These are phyloP conservation scores for Resseliella maxima DNA, from an alignment of 2,888 invertebrate genomes.

Conservation along the genomic window DNA sequence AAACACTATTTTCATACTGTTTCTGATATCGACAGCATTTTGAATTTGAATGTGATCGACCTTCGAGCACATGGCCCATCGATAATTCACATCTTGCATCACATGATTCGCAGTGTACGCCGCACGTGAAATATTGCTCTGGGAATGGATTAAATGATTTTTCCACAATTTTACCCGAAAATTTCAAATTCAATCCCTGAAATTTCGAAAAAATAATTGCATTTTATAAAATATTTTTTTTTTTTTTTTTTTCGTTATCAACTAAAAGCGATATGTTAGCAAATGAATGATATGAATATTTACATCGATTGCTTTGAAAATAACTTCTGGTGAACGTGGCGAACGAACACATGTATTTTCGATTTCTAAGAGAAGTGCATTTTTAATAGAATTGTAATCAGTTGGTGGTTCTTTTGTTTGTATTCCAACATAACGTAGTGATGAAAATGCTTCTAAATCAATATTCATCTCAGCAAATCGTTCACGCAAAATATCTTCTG, in stretches of 20 bases:
- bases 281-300: slow-evolving; percentile 56
- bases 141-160: slow-evolving; percentile 76
- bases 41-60: slow-evolving; percentile 70
- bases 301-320: slow-evolving; percentile 77
- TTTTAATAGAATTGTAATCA: slow-evolving; percentile 72
- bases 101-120: slow-evolving; percentile 78
- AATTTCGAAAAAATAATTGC: slow-evolving; percentile 57
- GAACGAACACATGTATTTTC: slow-evolving; percentile 78
- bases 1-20: slow-evolving; percentile 78
- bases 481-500: slow-evolving; percentile 73
- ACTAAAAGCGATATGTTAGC: too few relatives aligned
- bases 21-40: slow-evolving; percentile 73
- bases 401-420: slow-evolving; percentile 70
- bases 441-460: slow-evolving; percentile 78
- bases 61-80: slow-evolving; percentile 76
- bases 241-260: too few relatives aligned
- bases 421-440: slow-evolving; percentile 76
- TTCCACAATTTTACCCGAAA: slow-evolving; percentile 75
- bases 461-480: slow-evolving; percentile 74
- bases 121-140: slow-evolving; percentile 83
- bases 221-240: neutral
- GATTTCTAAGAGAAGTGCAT: slow-evolving; percentile 73
- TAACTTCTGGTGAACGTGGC: slow-evolving; percentile 74
- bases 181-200: slow-evolving; percentile 77
- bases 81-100: slow-evolving; percentile 73